Conservation (phyloP, 2,797 vertebrate species). For the Lycodopsis pacificus region DNA sequence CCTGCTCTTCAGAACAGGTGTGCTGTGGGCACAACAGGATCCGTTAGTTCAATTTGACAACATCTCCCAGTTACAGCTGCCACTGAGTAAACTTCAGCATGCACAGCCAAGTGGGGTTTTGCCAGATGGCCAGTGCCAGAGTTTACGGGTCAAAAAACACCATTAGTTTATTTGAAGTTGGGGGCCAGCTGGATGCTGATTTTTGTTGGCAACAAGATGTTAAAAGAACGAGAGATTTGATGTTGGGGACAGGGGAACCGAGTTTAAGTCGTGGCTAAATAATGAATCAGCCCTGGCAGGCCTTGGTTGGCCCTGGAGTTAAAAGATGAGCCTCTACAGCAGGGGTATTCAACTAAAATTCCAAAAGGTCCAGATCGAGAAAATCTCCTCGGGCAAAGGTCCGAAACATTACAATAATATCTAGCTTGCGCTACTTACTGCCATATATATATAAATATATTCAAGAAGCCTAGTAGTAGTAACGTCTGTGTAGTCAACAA, state of each 20-base stretch:
- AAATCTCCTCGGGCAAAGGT: too few relatives aligned
- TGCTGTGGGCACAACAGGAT: constrained; percentile 3
- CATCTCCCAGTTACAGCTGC: constrained; percentile 39
- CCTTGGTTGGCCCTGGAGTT: constrained; percentile 19
- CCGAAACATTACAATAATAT: too few relatives aligned
- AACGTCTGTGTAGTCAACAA: too few relatives aligned
- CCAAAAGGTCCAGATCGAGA: too few relatives aligned
- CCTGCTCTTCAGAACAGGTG: constrained; percentile 23
- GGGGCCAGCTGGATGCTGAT: constrained; percentile 62
- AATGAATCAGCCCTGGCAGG: constrained; percentile 45
- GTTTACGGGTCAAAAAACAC: constrained; percentile 68
- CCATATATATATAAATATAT: too few relatives aligned
- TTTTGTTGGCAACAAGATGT: constrained; percentile 60
- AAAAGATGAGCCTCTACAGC: constrained; percentile 45
- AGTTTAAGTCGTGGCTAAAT: constrained; percentile 54
- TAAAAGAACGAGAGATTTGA: constrained; percentile 51
- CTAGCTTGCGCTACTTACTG: too few relatives aligned
- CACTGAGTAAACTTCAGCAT: constrained; percentile 49
- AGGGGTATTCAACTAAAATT: too few relatives aligned
- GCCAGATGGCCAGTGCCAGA: constrained; percentile 66
- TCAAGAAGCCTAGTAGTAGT: too few relatives aligned
- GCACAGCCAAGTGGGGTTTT: constrained; percentile 56
- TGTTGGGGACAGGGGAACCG: constrained; percentile 35
- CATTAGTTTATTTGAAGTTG: constrained; percentile 71
- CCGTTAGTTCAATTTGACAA: constrained; percentile 20